Evolutionary conservation across 2,113 vertebrate species (phyloP), one percentile per base, ranked within the genome.

Genomic region (Petromus typicus): DNA sequence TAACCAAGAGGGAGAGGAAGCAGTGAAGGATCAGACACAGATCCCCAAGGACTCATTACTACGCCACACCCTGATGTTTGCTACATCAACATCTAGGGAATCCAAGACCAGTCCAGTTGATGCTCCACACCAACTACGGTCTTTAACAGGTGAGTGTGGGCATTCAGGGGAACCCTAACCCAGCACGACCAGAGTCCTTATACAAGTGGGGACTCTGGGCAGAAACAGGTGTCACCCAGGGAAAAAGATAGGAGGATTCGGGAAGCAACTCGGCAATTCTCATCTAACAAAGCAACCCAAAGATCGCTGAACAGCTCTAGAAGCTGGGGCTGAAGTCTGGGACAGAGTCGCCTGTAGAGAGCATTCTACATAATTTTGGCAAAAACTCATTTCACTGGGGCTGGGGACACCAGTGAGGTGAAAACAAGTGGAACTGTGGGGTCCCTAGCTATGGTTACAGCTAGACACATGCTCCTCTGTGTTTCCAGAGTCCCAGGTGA

Each of bases 381-480:
- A 10, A 10, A 51, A 51, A 51, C 5, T 51, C 48, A 51, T 51
- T 51, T 51, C 48, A 51, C 48, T n/a, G 69, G 14, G 23, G 7
- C 8, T 5, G 5, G 4, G n/a, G 37, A 14, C 17, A 1, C 37
- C 7, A 1, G 4, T 0, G 7, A 0, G 8, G n/a, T 9, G 37
- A 22, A 40, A 40, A 20, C 67, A 71, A 71, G 13, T 12, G 79
- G 32, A 37, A 13, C 5, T 7, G 23, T 4, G 34, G 8, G 59
- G 30, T 30, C 5, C 43, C 64, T n/a, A 30, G n/a, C 25, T 16
- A 4, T 51, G 48, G 30, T n/a, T 87, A 32, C 48, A 51, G 48
- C 48, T 7, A 10, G 48, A 51, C 48, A 51, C 48, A 51, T 51
- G 48, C 10, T 51, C 48, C 10, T 5, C 48, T 51, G 48, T 51